Percentiles rank a stretch among this genome's conserved stretches.
These are phyloP conservation scores for Macropis europaea DNA, from an alignment of 2,888 invertebrate species.

Conservation along the genomic window DNA sequence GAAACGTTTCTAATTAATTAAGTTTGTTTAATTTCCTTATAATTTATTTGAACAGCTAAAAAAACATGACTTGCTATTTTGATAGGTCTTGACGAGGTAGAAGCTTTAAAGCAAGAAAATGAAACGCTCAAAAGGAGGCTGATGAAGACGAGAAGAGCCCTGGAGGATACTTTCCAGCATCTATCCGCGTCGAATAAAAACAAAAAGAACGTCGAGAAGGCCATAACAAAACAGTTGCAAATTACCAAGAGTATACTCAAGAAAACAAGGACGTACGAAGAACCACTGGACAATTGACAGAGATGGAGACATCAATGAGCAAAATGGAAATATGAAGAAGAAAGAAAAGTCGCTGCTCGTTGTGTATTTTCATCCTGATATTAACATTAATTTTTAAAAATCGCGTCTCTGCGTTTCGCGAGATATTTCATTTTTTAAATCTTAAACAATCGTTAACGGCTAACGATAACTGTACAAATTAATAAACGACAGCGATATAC, in stretches of 20 bases:
- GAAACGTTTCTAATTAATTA: too few relatives aligned
- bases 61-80: slow-evolving; percentile 6
- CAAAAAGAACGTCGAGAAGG: slow-evolving; percentile 91
- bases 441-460: background rate
- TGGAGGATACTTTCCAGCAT: slow-evolving; percentile 89
- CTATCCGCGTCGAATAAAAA: slow-evolving; percentile 89
- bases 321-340: background rate
- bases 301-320: background rate
- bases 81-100: slow-evolving; percentile 78
- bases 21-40: background rate
- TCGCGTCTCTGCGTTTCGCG: background rate
- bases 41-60: background rate
- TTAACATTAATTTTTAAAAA: slow-evolving; percentile 31
- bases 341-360: slow-evolving; percentile 19
- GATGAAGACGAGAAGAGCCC: slow-evolving; percentile 86
- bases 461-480: slow-evolving; percentile 21
- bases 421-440: slow-evolving; percentile 13
- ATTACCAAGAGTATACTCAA: slow-evolving; percentile 76
- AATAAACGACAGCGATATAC: background rate
- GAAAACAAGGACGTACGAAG: slow-evolving; percentile 77
- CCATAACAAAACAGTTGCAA: slow-evolving; percentile 82
- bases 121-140: slow-evolving; percentile 86
- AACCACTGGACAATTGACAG: slow-evolving; percentile 71
- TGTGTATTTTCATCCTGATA: slow-evolving; percentile 7
- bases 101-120: slow-evolving; percentile 85